A percentile compares a stretch with the other conserved stretches of the same genome.
Evolutionary conservation across 2,888 invertebrate genomes (phyloP).

Genomic region (Marasmarcha lunaedactyla): DNA sequence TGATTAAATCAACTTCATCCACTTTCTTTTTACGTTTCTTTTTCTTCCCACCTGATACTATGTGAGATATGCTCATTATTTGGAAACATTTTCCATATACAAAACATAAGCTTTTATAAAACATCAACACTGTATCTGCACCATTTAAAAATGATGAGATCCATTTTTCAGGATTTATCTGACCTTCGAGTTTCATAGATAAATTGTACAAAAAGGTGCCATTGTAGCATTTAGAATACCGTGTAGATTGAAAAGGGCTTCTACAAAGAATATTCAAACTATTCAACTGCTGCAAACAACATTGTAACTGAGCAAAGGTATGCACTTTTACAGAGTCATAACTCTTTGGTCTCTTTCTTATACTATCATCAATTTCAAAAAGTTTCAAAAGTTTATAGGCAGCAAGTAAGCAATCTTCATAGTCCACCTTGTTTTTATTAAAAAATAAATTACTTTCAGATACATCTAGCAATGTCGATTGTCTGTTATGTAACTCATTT

Average conservation of each 20-base stretch:
- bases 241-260: slow-evolving; percentile 66
- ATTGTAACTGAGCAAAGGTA: slow-evolving; percentile 75
- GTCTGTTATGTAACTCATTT: slow-evolving; percentile 30
- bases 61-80: slow-evolving; percentile 26
- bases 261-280: slow-evolving; percentile 75
- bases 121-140: slow-evolving; percentile 35
- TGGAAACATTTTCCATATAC: slow-evolving; percentile 27
- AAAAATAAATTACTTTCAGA: slow-evolving; percentile 34
- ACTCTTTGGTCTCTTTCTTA: slow-evolving; percentile 61
- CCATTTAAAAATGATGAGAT: slow-evolving; percentile 59
- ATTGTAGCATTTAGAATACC: slow-evolving; percentile 75
- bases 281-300: slow-evolving; percentile 68
- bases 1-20: slow-evolving; percentile 38
- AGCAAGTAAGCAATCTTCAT: slow-evolving; percentile 70
- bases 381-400: slow-evolving; percentile 69
- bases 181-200: slow-evolving; percentile 71
- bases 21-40: slow-evolving; percentile 28
- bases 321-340: slow-evolving; percentile 72
- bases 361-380: slow-evolving; percentile 69
- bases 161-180: slow-evolving; percentile 64
- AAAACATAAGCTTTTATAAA: slow-evolving; percentile 40
- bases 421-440: slow-evolving; percentile 60
- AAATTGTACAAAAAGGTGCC: slow-evolving; percentile 84
- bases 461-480: slow-evolving; percentile 7
- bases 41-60: slow-evolving; percentile 25